Conservation (phyloP, 2,888 invertebrate genomes). For the Eupithecia centaureata region DNA sequence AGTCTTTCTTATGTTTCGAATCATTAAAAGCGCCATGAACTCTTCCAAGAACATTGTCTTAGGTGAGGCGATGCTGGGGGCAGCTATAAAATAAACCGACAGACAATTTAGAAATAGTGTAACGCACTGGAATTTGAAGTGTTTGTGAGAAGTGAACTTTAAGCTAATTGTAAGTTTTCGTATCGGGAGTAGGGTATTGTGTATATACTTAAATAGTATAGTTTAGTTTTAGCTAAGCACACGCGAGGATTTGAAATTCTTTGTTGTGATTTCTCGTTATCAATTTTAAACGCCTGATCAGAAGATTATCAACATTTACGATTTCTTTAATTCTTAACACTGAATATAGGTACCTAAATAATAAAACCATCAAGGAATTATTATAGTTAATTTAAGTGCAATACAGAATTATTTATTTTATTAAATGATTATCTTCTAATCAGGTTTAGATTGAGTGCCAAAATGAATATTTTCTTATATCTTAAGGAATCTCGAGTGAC, state of each 20-base stretch:
- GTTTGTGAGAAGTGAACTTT: conserved; percentile 59
- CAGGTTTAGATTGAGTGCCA: conserved; percentile 21
- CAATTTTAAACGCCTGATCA: conserved; percentile 42
- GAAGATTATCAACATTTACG: conserved; percentile 12
- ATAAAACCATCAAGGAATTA: background rate
- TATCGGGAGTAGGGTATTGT: conserved; percentile 66
- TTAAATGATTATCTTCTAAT: conserved; percentile 18
- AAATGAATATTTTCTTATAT: conserved; percentile 9
- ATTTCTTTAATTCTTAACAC: background rate
- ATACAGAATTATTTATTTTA: background rate
- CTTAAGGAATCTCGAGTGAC: background rate
- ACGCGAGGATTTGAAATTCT: conserved; percentile 77
- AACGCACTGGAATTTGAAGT: conserved; percentile 54
- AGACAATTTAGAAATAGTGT: conserved; percentile 55
- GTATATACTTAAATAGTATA: conserved; percentile 65
- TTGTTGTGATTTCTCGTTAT: conserved; percentile 58
- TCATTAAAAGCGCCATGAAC: conserved; percentile 38
- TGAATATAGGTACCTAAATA: background rate
- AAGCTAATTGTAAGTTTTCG: conserved; percentile 47
- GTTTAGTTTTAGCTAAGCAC: conserved; percentile 69
- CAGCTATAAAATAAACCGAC: conserved; percentile 49
- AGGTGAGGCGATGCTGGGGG: conserved; percentile 74
- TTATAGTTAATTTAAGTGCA: too few species aligned
- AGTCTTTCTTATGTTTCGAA: conserved; percentile 8
- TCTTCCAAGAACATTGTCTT: conserved; percentile 78